phyloP scores from a whole-genome alignment of 2,888 invertebrate species.

The Tipula confusa region DNA sequence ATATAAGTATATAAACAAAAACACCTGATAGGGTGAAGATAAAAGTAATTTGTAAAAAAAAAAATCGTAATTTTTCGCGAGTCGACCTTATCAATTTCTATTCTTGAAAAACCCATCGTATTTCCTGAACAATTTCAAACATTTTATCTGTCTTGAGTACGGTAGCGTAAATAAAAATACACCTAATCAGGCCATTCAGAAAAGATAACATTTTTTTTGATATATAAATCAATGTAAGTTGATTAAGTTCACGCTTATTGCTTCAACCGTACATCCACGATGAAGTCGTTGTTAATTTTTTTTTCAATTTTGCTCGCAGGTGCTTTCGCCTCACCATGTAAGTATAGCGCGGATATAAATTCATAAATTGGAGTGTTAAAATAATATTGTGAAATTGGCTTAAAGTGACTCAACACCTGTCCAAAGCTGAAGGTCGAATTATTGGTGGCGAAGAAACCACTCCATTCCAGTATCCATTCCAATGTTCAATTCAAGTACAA shows the following conservation, averaged over 20 bases:
- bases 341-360: background rate
- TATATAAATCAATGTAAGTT: background rate
- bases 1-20: no score
- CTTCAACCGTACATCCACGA: background rate
- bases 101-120: background rate
- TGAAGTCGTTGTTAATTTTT: background rate
- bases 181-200: background rate
- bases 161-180: background rate
- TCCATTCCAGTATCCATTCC: background rate
- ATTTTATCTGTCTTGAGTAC: background rate
- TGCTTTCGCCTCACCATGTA: background rate
- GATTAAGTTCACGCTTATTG: background rate
- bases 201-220: background rate
- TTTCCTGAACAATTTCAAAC: background rate
- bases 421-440: background rate
- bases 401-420: background rate
- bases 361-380: no score
- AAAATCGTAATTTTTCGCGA: no score
- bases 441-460: background rate
- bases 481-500: conserved; percentile 26
- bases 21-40: no score
- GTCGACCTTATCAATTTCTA: background rate
- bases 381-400: no score
- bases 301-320: background rate
- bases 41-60: no score